Evolutionary conservation across 2,888 invertebrate species (phyloP), one percentile per base, ranked within the genome.

Genomic region (Andrena marginata): DNA sequence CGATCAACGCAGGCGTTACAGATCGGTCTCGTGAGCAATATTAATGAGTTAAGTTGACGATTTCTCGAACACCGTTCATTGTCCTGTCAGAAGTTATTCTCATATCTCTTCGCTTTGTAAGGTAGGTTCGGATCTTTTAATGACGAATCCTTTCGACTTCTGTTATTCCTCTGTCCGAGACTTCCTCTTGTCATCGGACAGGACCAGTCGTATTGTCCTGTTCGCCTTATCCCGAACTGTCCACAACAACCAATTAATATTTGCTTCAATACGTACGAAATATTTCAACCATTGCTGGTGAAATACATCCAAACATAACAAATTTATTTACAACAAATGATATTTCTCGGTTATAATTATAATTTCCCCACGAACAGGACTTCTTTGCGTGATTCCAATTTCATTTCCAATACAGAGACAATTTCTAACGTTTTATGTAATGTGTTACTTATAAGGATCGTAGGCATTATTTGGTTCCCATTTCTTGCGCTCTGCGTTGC

Each of bases 61-160:
- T 63, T 70, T 54, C 69, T 64, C n/a, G 49, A 68, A 64, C 65
- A 77, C 70, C 65, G 31, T 76, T 33, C 73, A 82, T 51, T 65
- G 23, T 72, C 48, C 63, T 85, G 81, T 81, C 69, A 74, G 56
- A 80, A 74, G 65, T 35, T 42, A 75, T 63, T 63, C 72, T 75
- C 54, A 20, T 59, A 69, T 67, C 77, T 63, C 74, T 35, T 78
- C 77, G 59, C 68, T 68, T 81, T 73, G 68, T 79, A 72, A 87
- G 89, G 89, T 89, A 88, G 76, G 87, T 77, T 78, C 63, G 63
- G 63, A 16, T 51, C 74, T 82, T 83, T 78, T 75, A 20, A 71
- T 60, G 23, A 35, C 16, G 63, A 67, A 76, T 62, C 54, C 65
- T 70, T 82, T n/a, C 20, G 33, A 68, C 20, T 56, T 60, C 16